Evolutionary conservation across 2,888 invertebrate genomes (phyloP).

Genomic region (Eilema sororculum): DNA sequence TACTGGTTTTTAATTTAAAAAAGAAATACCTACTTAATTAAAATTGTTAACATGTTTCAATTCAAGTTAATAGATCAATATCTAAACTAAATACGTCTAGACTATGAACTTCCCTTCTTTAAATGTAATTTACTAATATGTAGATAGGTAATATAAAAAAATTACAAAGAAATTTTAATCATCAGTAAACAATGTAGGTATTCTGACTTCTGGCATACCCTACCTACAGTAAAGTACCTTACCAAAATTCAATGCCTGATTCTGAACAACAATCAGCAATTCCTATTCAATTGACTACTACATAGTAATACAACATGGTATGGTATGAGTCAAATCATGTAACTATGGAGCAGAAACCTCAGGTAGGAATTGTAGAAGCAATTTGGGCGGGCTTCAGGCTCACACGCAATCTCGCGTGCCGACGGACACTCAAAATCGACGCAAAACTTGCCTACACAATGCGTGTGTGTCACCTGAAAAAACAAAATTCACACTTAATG

Average conservation of each 20-base stretch:
- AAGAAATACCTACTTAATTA: background rate
- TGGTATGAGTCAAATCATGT: slow-evolving; percentile 48
- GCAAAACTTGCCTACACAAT: slow-evolving; percentile 66
- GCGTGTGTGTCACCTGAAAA: slow-evolving; percentile 65
- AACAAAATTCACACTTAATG: slow-evolving; percentile 60
- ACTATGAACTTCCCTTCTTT: background rate
- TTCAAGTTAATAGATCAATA: slow-evolving; percentile 4
- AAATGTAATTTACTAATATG: too few species aligned
- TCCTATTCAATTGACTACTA: slow-evolving; percentile 45
- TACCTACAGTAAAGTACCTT: background rate
- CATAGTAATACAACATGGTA: slow-evolving; percentile 50
- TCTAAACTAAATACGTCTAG: background rate
- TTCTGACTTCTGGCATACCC: too few species aligned
- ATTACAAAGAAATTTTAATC: too few species aligned
- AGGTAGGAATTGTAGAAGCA: slow-evolving; percentile 57
- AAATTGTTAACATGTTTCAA: background rate
- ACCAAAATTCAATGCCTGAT: background rate
- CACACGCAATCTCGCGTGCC: slow-evolving; percentile 82
- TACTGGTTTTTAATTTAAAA: background rate
- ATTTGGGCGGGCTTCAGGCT: slow-evolving; percentile 61
- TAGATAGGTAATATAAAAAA: too few species aligned
- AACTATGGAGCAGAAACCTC: slow-evolving; percentile 54
- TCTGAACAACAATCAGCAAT: slow-evolving; percentile 30
- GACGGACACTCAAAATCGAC: slow-evolving; percentile 66
- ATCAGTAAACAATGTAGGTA: too few species aligned